These are phyloP conservation scores for Ceratina calcarata DNA, from an alignment of 1,140 invertebrate species.

Conservation along the genomic window DNA sequence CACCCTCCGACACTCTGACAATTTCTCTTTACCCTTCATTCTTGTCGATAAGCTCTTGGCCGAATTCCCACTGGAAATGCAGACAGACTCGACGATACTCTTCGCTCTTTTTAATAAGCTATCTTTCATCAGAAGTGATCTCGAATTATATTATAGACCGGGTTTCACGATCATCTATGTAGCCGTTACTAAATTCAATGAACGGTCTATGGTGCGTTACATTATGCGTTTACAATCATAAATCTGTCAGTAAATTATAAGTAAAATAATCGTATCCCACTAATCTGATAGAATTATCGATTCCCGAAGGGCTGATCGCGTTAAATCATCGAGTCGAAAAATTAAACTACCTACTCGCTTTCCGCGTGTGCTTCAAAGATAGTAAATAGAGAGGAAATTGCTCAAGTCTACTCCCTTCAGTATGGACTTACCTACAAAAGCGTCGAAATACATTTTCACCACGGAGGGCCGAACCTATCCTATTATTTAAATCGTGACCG, in stretches of 20 bases:
- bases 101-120: not conserved
- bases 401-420: not conserved
- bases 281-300: conserved; percentile 1
- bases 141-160: not conserved
- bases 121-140: not conserved
- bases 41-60: conserved; percentile 7
- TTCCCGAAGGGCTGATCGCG: conserved; percentile 18
- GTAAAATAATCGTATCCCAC: not conserved
- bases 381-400: conserved; percentile 53
- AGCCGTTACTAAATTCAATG: too few species aligned
- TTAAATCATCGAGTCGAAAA: conserved; percentile 26
- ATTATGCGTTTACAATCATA: too few species aligned
- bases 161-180: too few species aligned
- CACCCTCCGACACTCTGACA: conserved; percentile 14
- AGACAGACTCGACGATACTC: too few species aligned
- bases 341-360: conserved; percentile 34
- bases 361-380: conserved; percentile 1
- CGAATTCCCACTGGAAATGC: conserved; percentile 29
- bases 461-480: not conserved
- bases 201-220: too few species aligned
- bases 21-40: conserved; percentile 47
- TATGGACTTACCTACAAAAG: not conserved
- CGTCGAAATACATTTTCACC: not conserved
- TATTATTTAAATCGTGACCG: not conserved
- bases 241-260: too few species aligned